A percentile compares a stretch with the other conserved stretches of the same genome.
Evolutionary conservation across 2,113 vertebrate genomes (phyloP).

Genomic region (Silurus meridionalis): DNA sequence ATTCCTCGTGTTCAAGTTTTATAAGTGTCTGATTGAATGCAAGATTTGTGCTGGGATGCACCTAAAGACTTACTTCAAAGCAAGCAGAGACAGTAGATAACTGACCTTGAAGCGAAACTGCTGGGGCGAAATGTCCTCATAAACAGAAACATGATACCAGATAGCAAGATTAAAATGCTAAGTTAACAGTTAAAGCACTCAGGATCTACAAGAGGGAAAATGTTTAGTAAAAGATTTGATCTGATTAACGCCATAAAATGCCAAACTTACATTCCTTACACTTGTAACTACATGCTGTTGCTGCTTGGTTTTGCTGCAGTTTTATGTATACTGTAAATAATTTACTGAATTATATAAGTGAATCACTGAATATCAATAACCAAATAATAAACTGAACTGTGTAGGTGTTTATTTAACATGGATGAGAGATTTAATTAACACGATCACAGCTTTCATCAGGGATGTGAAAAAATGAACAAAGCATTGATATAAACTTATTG

Average conservation of each 20-base stretch:
- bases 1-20: constrained; percentile 67
- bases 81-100: constrained; percentile 59
- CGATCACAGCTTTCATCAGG: neutral
- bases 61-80: constrained; percentile 66
- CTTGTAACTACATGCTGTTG: neutral
- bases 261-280: neutral
- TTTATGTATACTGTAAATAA: neutral
- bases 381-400: neutral
- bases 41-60: constrained; percentile 51
- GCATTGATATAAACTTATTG: neutral
- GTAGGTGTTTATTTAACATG: neutral
- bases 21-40: constrained; percentile 59
- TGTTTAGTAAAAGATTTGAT: constrained; percentile 6
- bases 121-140: neutral
- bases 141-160: constrained; percentile 40
- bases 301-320: neutral
- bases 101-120: constrained; percentile 22
- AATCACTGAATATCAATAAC: neutral
- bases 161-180: neutral
- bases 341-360: neutral
- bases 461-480: neutral
- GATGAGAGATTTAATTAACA: neutral
- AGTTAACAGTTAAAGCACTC: neutral
- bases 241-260: constrained; percentile 1
- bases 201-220: constrained; percentile 3